Evolutionary conservation across 2,888 invertebrate species (phyloP).

Genomic region (Netelia inedita): DNA sequence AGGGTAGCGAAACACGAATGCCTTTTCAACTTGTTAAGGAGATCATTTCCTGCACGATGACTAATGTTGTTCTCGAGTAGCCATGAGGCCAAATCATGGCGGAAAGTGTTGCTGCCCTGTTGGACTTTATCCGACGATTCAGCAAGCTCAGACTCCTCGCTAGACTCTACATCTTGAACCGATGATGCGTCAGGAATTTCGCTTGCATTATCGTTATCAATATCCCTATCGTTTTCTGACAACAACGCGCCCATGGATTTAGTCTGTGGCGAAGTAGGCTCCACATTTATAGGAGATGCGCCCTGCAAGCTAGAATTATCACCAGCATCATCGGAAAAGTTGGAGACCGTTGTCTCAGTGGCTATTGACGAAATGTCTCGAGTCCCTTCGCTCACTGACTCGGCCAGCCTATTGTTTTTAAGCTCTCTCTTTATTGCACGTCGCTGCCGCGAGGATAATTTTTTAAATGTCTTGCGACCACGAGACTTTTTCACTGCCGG

Average conservation of each 20-base stretch:
- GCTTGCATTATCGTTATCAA: background rate
- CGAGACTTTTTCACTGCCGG: background rate
- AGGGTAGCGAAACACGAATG: constrained; percentile 32
- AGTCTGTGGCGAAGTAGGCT: background rate
- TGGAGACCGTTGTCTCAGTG: background rate
- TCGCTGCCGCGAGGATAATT: background rate
- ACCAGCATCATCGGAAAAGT: background rate
- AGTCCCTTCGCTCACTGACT: background rate
- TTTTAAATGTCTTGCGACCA: background rate
- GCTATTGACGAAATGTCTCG: background rate
- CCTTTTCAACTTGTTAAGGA: constrained; percentile 17
- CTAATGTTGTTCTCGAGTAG: constrained; percentile 22
- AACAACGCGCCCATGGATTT: background rate
- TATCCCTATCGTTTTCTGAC: background rate
- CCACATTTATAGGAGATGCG: background rate
- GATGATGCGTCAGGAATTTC: constrained; percentile 6
- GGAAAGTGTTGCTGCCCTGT: background rate
- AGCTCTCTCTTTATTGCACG: constrained; percentile 5
- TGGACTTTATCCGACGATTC: background rate
- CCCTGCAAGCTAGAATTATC: background rate
- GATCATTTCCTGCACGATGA: constrained; percentile 18
- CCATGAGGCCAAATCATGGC: constrained; percentile 23
- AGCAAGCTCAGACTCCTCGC: background rate
- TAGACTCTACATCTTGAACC: background rate
- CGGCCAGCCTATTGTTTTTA: background rate